These are phyloP conservation scores for Apantesis nais DNA, from an alignment of 2,888 invertebrate genomes.

Conservation along the genomic window DNA sequence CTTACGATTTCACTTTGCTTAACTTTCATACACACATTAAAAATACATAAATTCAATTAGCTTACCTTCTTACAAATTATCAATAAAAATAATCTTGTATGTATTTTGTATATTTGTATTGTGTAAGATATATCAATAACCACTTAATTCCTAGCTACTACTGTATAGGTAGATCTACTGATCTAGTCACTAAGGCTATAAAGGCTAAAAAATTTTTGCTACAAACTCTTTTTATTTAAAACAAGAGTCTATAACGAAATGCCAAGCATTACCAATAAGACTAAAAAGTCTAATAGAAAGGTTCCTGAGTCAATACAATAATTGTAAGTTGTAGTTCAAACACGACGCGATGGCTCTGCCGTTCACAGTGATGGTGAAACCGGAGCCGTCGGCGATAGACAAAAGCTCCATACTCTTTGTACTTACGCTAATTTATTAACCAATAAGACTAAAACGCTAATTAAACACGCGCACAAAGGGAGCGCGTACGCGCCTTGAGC, in stretches of 20 bases:
- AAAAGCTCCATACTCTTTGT: conserved; percentile 40
- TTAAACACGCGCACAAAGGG: conserved; percentile 55
- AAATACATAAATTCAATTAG: background rate
- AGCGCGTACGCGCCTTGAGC: conserved; percentile 8
- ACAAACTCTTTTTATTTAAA: background rate
- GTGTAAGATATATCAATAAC: background rate
- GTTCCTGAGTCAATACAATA: conserved; percentile 10
- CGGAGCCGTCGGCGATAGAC: conserved; percentile 56
- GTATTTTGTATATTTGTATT: background rate
- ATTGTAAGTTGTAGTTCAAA: conserved; percentile 1
- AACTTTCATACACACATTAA: background rate
- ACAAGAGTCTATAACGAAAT: background rate
- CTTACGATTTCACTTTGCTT: background rate
- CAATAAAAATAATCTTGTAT: background rate
- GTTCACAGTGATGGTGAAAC: conserved; percentile 49
- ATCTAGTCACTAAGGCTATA: background rate
- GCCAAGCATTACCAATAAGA: background rate
- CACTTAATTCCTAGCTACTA: background rate
- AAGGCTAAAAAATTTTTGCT: too few species aligned
- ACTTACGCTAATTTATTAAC: conserved; percentile 43
- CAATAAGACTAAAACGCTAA: conserved; percentile 68
- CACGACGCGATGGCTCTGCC: conserved; percentile 9
- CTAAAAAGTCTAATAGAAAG: background rate
- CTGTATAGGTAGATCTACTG: too few species aligned
- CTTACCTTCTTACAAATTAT: background rate